Evolutionary conservation across 1,140 invertebrate species (phyloP).

Genomic region (Coptotermes formosanus): DNA sequence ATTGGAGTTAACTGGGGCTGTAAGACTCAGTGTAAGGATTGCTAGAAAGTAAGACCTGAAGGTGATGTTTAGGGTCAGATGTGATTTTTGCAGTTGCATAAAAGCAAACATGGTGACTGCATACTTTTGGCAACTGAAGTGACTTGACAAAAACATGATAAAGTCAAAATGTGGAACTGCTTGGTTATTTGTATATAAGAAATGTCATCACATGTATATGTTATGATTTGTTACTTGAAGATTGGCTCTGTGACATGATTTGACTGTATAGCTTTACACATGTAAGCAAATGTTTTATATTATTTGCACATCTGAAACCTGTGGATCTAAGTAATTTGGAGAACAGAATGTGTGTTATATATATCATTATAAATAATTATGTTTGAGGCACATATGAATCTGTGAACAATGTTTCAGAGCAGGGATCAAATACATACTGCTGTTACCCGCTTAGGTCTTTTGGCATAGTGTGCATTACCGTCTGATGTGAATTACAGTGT

Average conservation of each 20-base stretch:
- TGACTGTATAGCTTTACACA: not conserved
- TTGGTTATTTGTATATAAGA: not conserved
- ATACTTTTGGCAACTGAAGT: not conserved
- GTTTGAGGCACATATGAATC: conserved; percentile 10
- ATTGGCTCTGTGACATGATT: not conserved
- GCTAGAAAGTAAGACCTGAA: too few relatives aligned
- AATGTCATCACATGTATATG: not conserved
- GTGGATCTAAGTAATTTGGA: not conserved
- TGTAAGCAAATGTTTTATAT: not conserved
- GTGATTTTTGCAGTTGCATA: too few relatives aligned
- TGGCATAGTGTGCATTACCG: too few relatives aligned
- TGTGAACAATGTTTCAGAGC: not conserved
- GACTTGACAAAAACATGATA: not conserved
- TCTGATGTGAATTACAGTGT: too few relatives aligned
- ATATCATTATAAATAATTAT: not conserved
- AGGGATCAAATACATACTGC: not conserved
- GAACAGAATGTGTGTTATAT: not conserved
- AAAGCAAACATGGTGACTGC: too few relatives aligned
- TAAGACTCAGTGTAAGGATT: too few relatives aligned
- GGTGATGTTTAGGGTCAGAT: too few relatives aligned
- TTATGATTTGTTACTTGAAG: not conserved
- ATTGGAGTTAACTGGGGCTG: too few relatives aligned
- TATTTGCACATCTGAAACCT: not conserved
- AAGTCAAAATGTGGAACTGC: not conserved
- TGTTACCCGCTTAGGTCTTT: too few relatives aligned